Percentiles rank a stretch among this genome's conserved stretches.
Evolutionary conservation across 2,797 vertebrate genomes (phyloP).

Genomic region (Eospalax fontanierii): DNA sequence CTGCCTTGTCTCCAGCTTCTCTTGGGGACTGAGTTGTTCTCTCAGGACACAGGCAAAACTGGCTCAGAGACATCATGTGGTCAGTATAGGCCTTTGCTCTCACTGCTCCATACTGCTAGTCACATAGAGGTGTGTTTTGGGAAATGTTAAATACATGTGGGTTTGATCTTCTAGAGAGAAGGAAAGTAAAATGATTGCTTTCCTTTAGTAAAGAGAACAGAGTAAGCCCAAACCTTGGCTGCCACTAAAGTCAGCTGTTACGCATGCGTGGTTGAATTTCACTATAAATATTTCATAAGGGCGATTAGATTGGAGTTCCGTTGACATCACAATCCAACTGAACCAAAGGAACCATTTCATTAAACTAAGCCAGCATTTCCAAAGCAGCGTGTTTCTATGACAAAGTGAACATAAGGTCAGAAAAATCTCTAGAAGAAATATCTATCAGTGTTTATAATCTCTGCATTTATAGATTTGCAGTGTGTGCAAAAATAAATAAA

Average conservation of each 20-base stretch:
- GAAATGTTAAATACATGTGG: slow-evolving; percentile 58
- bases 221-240: slow-evolving; percentile 39
- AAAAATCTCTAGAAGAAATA: slow-evolving; percentile 70
- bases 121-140: neutral
- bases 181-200: neutral
- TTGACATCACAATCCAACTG: slow-evolving; percentile 69
- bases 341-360: slow-evolving; percentile 75
- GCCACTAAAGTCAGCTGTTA: slow-evolving; percentile 34
- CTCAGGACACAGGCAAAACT: neutral
- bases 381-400: slow-evolving; percentile 75
- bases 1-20: neutral
- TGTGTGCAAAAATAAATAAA: slow-evolving; percentile 57
- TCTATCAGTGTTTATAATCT: slow-evolving; percentile 74
- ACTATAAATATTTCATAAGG: slow-evolving; percentile 74
- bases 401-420: slow-evolving; percentile 69
- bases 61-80: neutral
- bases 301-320: slow-evolving; percentile 59
- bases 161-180: slow-evolving; percentile 69
- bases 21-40: neutral
- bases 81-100: neutral
- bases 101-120: neutral
- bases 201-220: slow-evolving; percentile 65
- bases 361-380: slow-evolving; percentile 65
- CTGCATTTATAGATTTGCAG: slow-evolving; percentile 77
- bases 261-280: slow-evolving; percentile 3